Conservation (phyloP, 2,888 invertebrate genomes). For the Stegophylla sp. region DNA sequence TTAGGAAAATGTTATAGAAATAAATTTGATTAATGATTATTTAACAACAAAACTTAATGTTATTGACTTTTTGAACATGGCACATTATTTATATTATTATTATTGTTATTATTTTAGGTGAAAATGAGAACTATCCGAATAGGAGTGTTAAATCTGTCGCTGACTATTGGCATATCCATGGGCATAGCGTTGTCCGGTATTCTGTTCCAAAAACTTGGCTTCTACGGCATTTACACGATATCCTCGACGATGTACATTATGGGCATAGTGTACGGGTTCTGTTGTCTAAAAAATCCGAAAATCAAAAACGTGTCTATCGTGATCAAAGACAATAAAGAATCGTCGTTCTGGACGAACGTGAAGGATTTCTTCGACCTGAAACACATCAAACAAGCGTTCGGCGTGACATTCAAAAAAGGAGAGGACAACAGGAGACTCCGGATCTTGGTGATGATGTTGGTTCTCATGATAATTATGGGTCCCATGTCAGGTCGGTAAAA, state of each 20-base stretch:
- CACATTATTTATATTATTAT: too few species aligned
- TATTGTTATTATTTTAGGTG: constrained; percentile 63
- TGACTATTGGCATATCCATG: constrained; percentile 76
- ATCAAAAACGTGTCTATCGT: not conserved
- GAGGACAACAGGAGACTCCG: constrained; percentile 38
- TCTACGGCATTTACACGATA: constrained; percentile 42
- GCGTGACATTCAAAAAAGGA: constrained; percentile 41
- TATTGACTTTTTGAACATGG: too few species aligned
- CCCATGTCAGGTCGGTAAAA: constrained; percentile 48
- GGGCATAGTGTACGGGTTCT: constrained; percentile 64
- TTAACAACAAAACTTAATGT: too few species aligned
- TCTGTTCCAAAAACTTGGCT: constrained; percentile 43
- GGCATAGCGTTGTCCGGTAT: constrained; percentile 41
- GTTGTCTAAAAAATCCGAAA: not conserved
- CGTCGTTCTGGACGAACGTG: not conserved
- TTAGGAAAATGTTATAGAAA: too few species aligned
- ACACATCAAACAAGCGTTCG: constrained; percentile 34
- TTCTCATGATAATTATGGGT: constrained; percentile 49
- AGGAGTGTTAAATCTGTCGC: constrained; percentile 86
- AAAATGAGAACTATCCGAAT: constrained; percentile 84
- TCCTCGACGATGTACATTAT: constrained; percentile 67
- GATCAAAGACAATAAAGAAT: not conserved
- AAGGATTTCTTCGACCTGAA: constrained; percentile 32
- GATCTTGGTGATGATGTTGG: constrained; percentile 44
- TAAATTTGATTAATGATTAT: too few species aligned